Conservation (phyloP, 2,888 invertebrate species). For the Coleophora flavipennella region DNA sequence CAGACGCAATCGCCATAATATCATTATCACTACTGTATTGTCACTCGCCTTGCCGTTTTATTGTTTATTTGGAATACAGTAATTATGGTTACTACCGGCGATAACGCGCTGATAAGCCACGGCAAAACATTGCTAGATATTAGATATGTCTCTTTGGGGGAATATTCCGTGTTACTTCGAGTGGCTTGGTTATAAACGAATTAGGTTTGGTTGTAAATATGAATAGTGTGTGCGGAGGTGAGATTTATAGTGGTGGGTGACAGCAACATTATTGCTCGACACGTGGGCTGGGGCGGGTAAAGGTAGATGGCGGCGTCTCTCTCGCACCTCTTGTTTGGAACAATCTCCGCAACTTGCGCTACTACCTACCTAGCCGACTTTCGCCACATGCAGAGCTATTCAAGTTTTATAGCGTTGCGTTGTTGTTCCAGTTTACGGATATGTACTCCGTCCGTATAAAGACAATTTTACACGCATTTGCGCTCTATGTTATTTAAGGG, state of each 20-base stretch:
- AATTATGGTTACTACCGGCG: constrained; percentile 29
- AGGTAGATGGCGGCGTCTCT: constrained; percentile 23
- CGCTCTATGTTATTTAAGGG: too few relatives aligned
- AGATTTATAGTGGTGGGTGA: constrained; percentile 37
- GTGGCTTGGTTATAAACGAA: not conserved
- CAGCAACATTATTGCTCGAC: constrained; percentile 37
- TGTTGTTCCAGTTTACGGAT: not conserved
- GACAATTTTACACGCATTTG: too few relatives aligned
- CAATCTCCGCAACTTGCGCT: constrained; percentile 20
- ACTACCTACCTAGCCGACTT: constrained; percentile 23
- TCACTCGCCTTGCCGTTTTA: constrained; percentile 17
- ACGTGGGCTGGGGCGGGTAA: constrained; percentile 30
- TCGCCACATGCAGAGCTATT: constrained; percentile 22
- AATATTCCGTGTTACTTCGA: constrained; percentile 14
- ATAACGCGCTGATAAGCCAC: constrained; percentile 27
- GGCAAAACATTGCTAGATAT: constrained; percentile 24
- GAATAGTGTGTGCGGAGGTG: constrained; percentile 13
- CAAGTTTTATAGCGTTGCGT: constrained; percentile 21
- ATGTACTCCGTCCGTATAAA: too few relatives aligned
- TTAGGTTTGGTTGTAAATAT: constrained; percentile 7
- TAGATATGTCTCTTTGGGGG: constrained; percentile 12
- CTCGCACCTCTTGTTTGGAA: constrained; percentile 27
- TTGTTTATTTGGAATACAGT: constrained; percentile 28
- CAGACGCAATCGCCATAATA: constrained; percentile 13
- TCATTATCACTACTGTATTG: constrained; percentile 37